phyloP scores from a whole-genome alignment of 64 coral and sea anemone genomes.

The Pocillopora damicornis region DNA sequence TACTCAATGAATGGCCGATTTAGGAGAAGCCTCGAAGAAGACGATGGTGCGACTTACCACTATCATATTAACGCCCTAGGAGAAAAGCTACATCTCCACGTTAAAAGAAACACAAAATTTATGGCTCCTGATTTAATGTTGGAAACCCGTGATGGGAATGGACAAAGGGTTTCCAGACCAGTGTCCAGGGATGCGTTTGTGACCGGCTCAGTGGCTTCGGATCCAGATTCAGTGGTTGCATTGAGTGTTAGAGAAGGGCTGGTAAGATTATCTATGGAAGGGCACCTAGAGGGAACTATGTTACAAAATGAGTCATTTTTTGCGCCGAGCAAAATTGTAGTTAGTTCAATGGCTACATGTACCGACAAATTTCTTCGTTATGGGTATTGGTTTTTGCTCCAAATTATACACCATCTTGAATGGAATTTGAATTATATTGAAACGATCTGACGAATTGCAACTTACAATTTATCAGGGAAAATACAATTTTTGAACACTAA shows the following conservation, averaged over 20 bases:
- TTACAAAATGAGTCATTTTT: no score
- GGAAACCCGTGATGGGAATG: constrained; percentile 29
- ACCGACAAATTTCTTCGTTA: no score
- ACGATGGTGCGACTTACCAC: not conserved
- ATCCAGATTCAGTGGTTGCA: constrained; percentile 46
- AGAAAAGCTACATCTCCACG: constrained; percentile 10
- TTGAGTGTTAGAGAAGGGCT: constrained; percentile 33
- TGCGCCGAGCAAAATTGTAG: no score
- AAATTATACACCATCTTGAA: no score
- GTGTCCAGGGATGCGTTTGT: not conserved
- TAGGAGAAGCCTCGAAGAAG: not conserved
- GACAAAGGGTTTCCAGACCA: not conserved
- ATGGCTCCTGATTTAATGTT: constrained; percentile 9
- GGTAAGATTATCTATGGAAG: constrained; percentile 15
- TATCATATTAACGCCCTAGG: constrained; percentile 24
- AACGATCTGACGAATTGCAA: no score
- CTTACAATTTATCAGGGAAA: no score
- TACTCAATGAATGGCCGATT: not conserved
- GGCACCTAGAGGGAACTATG: no score
- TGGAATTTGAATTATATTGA: no score
- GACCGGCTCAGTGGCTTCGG: constrained; percentile 19
- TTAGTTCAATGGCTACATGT: no score
- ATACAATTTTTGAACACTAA: no score
- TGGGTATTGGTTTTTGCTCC: no score
- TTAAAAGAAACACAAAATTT: constrained; percentile 32